These are phyloP conservation scores for Sakesphorus luctuosus DNA, from an alignment of 2,113 vertebrate species.

Conservation along the genomic window DNA sequence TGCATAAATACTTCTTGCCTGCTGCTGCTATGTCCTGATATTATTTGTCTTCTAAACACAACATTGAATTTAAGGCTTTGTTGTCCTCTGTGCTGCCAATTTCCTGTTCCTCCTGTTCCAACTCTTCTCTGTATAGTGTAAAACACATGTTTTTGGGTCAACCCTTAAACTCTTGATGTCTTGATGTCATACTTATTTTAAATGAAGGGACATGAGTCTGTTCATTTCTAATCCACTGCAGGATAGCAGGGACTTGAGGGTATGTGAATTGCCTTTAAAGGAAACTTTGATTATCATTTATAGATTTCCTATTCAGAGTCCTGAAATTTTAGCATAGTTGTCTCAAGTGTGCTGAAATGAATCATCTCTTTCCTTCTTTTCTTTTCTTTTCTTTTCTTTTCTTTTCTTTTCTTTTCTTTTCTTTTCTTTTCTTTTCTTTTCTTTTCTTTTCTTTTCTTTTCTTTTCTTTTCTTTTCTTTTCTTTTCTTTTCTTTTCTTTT, in stretches of 20 bases:
- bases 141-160: neutral
- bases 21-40: neutral
- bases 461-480: too few relatives aligned
- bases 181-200: neutral
- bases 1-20: neutral
- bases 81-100: neutral
- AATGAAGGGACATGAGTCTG: neutral
- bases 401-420: neutral
- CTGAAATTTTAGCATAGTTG: neutral
- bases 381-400: neutral
- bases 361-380: neutral
- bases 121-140: neutral
- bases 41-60: neutral
- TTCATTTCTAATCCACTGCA: neutral
- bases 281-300: neutral
- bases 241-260: fast-evolving
- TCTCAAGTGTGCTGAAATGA: neutral
- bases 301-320: neutral
- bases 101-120: neutral
- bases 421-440: too few relatives aligned
- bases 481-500: too few relatives aligned
- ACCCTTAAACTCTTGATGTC: neutral
- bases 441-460: too few relatives aligned
- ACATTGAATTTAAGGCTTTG: neutral
- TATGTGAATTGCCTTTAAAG: neutral